phyloP scores from a whole-genome alignment of 2,113 vertebrate species.

The Gallinago paraguaiae region DNA sequence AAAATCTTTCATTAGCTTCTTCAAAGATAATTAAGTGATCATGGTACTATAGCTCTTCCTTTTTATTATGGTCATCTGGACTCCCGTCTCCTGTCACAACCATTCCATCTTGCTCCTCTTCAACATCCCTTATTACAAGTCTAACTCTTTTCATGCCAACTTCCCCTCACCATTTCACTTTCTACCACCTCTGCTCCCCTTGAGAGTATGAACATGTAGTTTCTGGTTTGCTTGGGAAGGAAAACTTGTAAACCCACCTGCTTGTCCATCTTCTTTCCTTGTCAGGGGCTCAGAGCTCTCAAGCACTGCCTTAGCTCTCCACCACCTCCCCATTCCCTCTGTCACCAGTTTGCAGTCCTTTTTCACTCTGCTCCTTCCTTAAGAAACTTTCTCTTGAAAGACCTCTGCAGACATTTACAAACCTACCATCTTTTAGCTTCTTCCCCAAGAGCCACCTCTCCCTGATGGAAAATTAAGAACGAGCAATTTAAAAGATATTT shows the following conservation, averaged over 20 bases:
- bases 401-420: neutral
- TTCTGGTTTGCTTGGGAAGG: neutral
- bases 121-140: neutral
- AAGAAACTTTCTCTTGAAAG: neutral
- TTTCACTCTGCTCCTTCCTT: neutral
- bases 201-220: fast-evolving
- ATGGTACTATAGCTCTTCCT: neutral
- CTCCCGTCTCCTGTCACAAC: neutral
- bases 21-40: neutral
- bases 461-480: neutral
- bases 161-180: neutral
- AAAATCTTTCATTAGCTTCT: neutral
- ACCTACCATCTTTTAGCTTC: neutral
- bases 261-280: neutral
- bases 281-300: neutral
- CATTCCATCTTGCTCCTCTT: neutral
- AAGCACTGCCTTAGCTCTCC: neutral
- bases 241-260: neutral
- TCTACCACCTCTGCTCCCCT: neutral
- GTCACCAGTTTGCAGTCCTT: neutral
- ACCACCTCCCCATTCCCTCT: neutral
- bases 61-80: fast-evolving
- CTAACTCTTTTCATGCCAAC: neutral
- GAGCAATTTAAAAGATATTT: neutral
- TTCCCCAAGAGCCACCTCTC: neutral